Evolutionary conservation across 2,113 vertebrate species (phyloP).

Genomic region (Gulo gulo): DNA sequence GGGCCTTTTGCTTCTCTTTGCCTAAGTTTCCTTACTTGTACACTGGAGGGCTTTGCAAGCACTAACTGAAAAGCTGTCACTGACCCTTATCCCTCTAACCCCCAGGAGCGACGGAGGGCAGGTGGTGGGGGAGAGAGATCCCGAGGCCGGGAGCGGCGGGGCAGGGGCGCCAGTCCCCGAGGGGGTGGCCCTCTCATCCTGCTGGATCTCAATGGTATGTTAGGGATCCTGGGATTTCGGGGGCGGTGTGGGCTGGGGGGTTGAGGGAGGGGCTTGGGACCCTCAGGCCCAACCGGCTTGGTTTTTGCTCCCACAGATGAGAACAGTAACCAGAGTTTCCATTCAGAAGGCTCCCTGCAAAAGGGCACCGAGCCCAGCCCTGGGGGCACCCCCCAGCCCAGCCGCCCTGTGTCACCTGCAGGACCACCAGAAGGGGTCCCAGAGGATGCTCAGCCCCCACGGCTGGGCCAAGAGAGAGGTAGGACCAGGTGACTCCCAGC

Average conservation of each 20-base stretch:
- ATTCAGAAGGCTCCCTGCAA: slow-evolving; percentile 75
- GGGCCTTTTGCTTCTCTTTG: slow-evolving; percentile 9
- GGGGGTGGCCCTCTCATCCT: slow-evolving; percentile 76
- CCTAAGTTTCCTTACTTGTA: slow-evolving; percentile 18
- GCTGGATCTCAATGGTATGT: slow-evolving; percentile 81
- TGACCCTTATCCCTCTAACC: slow-evolving; percentile 15
- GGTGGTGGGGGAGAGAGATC: slow-evolving; percentile 72
- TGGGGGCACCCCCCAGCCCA: slow-evolving; percentile 75
- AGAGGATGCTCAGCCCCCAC: slow-evolving; percentile 74
- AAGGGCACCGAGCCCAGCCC: slow-evolving; percentile 75
- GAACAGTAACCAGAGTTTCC: slow-evolving; percentile 80
- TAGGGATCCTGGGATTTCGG: slow-evolving; percentile 1
- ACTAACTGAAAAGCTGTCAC: not conserved
- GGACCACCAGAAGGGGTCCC: slow-evolving; percentile 65
- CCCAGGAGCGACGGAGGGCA: slow-evolving; percentile 74
- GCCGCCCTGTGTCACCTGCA: slow-evolving; percentile 71
- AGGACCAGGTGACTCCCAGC: slow-evolving; percentile 34
- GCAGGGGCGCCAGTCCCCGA: slow-evolving; percentile 67
- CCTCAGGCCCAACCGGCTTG: not conserved
- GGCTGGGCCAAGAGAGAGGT: slow-evolving; percentile 78
- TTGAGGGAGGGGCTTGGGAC: not conserved
- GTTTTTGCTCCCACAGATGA: slow-evolving; percentile 73
- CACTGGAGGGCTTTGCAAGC: not conserved
- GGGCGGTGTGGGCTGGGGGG: not conserved
- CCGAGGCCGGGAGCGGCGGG: slow-evolving; percentile 69